A percentile compares a stretch with the other conserved stretches of the same genome.
phyloP scores from a whole-genome alignment of 1,140 invertebrate genomes.

The Heliconius hewitsoni region DNA sequence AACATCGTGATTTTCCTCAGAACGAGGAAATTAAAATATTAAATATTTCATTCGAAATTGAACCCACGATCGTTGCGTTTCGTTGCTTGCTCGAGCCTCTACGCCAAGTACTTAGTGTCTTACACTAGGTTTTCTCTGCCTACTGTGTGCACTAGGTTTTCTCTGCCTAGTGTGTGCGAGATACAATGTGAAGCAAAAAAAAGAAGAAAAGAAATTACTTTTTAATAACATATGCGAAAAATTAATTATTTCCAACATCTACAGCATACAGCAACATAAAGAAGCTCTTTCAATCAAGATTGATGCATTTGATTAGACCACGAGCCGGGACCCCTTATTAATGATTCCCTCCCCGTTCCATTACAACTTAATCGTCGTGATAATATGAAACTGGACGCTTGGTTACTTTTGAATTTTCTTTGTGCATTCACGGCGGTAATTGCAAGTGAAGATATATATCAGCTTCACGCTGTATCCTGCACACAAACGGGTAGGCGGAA shows the following conservation, averaged over 20 bases:
- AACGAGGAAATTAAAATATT: too few relatives aligned
- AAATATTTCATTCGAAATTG: too few relatives aligned
- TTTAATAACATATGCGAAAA: too few relatives aligned
- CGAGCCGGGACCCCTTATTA: conserved; percentile 30
- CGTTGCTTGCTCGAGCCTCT: too few relatives aligned
- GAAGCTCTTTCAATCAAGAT: conserved; percentile 44
- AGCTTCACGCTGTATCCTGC: background rate
- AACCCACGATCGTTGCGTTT: too few relatives aligned
- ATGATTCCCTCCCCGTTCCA: conserved; percentile 31
- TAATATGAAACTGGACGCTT: conserved; percentile 26
- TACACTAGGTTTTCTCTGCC: too few relatives aligned
- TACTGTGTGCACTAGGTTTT: too few relatives aligned
- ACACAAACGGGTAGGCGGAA: background rate
- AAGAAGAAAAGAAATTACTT: too few relatives aligned
- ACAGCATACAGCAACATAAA: background rate
- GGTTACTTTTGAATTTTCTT: background rate
- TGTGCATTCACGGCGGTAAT: background rate
- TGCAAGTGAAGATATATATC: background rate
- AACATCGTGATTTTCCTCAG: too few relatives aligned
- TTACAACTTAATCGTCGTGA: conserved; percentile 34
- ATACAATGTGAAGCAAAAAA: too few relatives aligned
- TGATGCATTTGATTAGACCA: conserved; percentile 43
- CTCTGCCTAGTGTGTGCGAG: too few relatives aligned
- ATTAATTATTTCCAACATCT: background rate
- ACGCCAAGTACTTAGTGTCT: too few relatives aligned